Conservation (phyloP, 2,113 vertebrate species). For the Mixornis gularis region DNA sequence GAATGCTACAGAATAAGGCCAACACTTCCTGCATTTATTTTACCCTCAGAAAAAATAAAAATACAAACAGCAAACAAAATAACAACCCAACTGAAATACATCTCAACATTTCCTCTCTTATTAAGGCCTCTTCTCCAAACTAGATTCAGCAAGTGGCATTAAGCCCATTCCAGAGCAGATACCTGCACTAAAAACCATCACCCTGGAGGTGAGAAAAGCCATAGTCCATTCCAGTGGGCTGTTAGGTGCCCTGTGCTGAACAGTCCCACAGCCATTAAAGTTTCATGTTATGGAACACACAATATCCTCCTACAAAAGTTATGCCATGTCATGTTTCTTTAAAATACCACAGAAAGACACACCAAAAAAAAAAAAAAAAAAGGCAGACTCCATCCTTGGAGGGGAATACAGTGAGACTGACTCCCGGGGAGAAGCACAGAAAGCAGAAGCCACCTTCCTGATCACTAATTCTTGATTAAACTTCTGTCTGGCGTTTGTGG, state of each 20-base stretch:
- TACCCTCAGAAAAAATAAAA: neutral
- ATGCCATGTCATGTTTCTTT: neutral
- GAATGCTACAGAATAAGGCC: neutral
- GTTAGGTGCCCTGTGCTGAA: neutral
- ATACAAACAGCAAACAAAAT: neutral
- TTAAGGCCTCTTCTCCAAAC: neutral
- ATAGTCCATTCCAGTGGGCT: neutral
- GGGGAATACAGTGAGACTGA: neutral
- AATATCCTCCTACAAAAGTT: neutral
- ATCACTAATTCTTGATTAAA: neutral
- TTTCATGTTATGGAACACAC: neutral
- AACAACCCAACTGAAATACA: neutral
- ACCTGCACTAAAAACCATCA: neutral
- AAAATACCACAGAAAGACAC: neutral
- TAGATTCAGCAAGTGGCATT: neutral
- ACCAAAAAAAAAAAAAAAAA: neutral
- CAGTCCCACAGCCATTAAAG: neutral
- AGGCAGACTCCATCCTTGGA: neutral
- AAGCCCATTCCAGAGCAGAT: neutral
- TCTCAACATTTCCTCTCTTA: neutral
- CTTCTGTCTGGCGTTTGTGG: rapidly evolving
- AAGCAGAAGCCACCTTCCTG: neutral
- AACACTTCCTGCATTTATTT: neutral
- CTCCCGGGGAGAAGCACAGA: neutral
- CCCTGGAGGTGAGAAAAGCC: neutral